phyloP scores from a whole-genome alignment of 2,113 vertebrate genomes.

The Oostethus manadensis region DNA sequence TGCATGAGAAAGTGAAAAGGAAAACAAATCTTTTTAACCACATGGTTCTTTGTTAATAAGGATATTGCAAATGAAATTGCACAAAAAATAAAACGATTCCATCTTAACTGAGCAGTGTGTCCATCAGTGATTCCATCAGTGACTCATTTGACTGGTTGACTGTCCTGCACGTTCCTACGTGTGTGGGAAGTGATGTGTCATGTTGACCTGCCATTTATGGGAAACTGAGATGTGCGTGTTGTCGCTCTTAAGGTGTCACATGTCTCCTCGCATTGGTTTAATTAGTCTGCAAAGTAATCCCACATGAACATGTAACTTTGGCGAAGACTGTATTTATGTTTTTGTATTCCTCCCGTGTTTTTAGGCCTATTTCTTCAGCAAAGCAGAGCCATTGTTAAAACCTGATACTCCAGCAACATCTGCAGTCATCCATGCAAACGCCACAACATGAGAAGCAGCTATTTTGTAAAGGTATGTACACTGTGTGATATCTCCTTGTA shows the following conservation, averaged over 20 bases:
- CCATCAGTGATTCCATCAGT: no score
- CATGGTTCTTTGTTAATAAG: no score
- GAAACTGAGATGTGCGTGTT: conserved; percentile 50
- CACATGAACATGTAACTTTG: conserved; percentile 4
- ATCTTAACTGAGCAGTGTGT: no score
- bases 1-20: no score
- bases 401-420: neutral
- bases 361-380: conserved; percentile 89
- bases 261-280: conserved; percentile 49
- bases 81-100: no score
- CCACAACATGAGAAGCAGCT: conserved; percentile 45
- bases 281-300: conserved; percentile 45
- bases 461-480: conserved; percentile 46
- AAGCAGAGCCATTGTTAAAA: conserved; percentile 49
- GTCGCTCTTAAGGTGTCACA: conserved; percentile 25
- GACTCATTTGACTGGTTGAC: no score
- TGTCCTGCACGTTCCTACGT: no score
- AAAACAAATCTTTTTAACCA: no score
- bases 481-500: conserved; percentile 1
- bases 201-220: conserved; percentile 34
- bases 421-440: conserved; percentile 24
- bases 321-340: neutral
- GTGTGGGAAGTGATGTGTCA: conserved; percentile 38
- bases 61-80: no score
- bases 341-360: neutral